These are phyloP conservation scores for Guaruba guarouba DNA, from an alignment of 2,113 vertebrate genomes.

Conservation along the genomic window DNA sequence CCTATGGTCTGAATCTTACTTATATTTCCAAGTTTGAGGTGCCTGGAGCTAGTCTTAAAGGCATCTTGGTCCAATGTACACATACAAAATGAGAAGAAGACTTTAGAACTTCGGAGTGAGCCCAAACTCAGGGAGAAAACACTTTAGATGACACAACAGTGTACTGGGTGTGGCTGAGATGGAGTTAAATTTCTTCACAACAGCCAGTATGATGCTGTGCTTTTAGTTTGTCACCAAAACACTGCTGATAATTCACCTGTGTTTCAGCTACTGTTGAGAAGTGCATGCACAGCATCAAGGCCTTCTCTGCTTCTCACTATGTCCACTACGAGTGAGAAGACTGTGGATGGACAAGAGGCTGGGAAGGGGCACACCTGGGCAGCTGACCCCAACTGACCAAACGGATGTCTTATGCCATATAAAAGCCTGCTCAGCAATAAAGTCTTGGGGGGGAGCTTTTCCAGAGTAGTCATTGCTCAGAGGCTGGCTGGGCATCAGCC, in stretches of 20 bases:
- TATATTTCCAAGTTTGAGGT: neutral
- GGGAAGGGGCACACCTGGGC: neutral
- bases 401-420: neutral
- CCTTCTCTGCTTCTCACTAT: neutral
- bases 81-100: neutral
- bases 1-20: neutral
- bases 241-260: neutral
- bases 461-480: neutral
- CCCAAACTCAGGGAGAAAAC: neutral
- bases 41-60: neutral
- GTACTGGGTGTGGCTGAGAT: neutral
- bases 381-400: neutral
- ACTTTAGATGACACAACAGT: neutral
- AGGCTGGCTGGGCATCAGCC: neutral
- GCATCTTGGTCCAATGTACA: neutral
- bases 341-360: neutral
- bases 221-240: neutral
- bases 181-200: neutral
- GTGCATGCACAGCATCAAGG: neutral
- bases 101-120: neutral
- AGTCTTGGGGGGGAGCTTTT: neutral
- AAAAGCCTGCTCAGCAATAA: neutral
- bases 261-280: neutral
- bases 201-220: neutral
- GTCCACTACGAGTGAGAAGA: fast-evolving